Evolutionary conservation across 2,797 vertebrate species (phyloP).

Genomic region (Hydrophis major): DNA sequence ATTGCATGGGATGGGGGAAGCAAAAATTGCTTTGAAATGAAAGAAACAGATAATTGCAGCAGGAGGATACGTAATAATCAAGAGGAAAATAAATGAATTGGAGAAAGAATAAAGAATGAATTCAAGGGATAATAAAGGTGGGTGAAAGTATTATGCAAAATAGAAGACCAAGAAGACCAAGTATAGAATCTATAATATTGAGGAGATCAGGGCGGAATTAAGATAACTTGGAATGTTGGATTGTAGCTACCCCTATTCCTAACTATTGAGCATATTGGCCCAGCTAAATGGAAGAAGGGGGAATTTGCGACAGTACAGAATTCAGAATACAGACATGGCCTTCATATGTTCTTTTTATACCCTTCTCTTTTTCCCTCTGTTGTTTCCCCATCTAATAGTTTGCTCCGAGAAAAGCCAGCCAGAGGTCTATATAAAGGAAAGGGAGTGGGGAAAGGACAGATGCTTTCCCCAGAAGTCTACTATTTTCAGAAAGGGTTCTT

Average conservation of each 20-base stretch:
- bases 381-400: background rate
- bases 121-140: background rate
- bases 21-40: background rate
- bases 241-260: background rate
- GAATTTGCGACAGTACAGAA: background rate
- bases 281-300: background rate
- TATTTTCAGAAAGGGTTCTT: background rate
- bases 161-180: background rate
- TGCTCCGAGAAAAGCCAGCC: background rate
- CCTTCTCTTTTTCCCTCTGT: background rate
- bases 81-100: background rate
- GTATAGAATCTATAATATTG: background rate
- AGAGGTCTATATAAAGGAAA: background rate
- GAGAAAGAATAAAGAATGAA: background rate
- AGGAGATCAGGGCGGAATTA: background rate
- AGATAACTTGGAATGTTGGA: background rate
- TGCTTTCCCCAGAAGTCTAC: background rate
- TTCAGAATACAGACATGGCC: background rate
- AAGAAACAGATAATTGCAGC: background rate
- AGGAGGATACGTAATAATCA: background rate
- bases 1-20: background rate
- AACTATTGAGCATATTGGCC: background rate
- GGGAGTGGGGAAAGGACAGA: background rate
- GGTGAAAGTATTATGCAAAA: background rate
- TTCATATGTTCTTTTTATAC: background rate